Evolutionary conservation across 2,888 invertebrate species (phyloP), one percentile per base, ranked within the genome.

Genomic region (Eudasyphora cyanicolor): DNA sequence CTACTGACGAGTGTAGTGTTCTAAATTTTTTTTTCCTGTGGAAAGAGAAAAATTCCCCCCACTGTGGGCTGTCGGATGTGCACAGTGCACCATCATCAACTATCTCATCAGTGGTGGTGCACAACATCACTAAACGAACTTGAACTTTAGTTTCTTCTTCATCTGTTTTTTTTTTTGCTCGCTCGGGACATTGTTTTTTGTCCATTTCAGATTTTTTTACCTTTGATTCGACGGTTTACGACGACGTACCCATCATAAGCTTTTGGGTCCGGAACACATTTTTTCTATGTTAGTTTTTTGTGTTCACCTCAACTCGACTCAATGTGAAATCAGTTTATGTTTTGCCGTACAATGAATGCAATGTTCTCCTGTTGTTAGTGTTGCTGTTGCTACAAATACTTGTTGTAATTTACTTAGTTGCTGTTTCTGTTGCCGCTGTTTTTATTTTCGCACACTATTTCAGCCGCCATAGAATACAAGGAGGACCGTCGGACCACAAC

Each of bases 91-190:
- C 8, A 6, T 4, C 32, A 32, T 4, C 32, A 32, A 32, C 32
- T 32, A 32, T 8, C 32, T 6, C 32, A 8, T 8, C 69, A n/a
- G 21, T 32, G 45, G 45, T 27, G 24, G 32, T 38, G 35, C 64
- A 73, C 64, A 62, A 42, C 54, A 82, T 60, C 57, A 38, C 38
- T 12, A 49, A 82, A 51, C 49, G 76, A 76, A 82, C 79, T 82
- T 82, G 82, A 79, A 73, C 76, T 82, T 76, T 78, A 74, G 79
- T 76, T 82, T 64, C 49, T 32, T 57, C n/a, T n/a, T n/a, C n/a
- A n/a, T n/a, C 24, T 54, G 14, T 32, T 64, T 17, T 17, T 64
- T 64, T 32, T 51, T 21, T 10, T 21, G 12, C 17, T 21, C 21
- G 8, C 8, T n/a, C 49, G 10, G 49, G 14, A 49, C 17, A 17